phyloP scores from a whole-genome alignment of 2,888 invertebrate genomes.

The Apocheima hispidaria region DNA sequence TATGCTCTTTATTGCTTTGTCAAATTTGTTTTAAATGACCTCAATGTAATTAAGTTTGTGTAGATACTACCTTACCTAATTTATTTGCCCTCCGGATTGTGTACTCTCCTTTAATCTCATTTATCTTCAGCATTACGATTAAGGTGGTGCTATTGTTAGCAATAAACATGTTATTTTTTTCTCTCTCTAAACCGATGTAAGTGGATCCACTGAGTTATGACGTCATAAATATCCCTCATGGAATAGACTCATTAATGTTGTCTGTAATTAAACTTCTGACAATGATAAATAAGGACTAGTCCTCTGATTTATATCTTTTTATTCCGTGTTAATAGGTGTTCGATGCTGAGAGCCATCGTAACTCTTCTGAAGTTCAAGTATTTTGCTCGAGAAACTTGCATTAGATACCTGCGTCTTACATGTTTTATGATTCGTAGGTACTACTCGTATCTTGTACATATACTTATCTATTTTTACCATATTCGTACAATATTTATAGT shows the following conservation, averaged over 20 bases:
- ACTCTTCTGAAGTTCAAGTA: background rate
- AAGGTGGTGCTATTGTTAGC: background rate
- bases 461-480: background rate
- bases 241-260: conserved; percentile 51
- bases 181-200: conserved; percentile 19
- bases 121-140: background rate
- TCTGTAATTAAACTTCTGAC: conserved; percentile 54
- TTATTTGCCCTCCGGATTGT: background rate
- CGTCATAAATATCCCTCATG: conserved; percentile 53
- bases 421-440: background rate
- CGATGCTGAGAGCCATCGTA: conserved; percentile 3
- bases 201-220: conserved; percentile 46
- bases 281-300: conserved; percentile 44
- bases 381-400: conserved; percentile 2
- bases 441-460: too few species aligned
- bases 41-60: background rate
- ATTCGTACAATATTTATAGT: too few species aligned
- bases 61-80: background rate
- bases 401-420: conserved; percentile 8
- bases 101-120: background rate
- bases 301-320: conserved; percentile 35
- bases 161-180: conserved; percentile 18
- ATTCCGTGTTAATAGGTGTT: conserved; percentile 26
- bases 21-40: background rate
- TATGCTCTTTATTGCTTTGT: background rate